Evolutionary conservation across 2,113 vertebrate species (phyloP), one percentile per base, ranked within the genome.

Genomic region (Paramisgurnus dabryanus): DNA sequence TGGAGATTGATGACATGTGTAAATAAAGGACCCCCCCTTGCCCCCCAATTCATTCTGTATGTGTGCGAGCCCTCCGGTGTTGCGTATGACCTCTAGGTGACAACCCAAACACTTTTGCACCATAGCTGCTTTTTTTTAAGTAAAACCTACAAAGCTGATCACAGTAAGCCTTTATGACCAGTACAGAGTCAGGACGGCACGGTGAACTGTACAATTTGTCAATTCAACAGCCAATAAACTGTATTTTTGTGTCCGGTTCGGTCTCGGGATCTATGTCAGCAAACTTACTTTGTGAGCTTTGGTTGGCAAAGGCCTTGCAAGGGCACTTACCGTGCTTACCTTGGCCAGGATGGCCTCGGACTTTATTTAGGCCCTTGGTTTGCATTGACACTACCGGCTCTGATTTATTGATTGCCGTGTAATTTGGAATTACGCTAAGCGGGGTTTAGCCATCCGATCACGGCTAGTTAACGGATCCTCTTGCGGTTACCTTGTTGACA

Each of bases 361-460:
- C 68, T 79, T 60, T 39, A 50, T 47, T 74, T 73, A 65, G 77
- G 71, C 79, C 67, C 73, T 47, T 41, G 67, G 72, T 66, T 53
- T 6, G 50, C 75, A 58, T 83, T 79, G 73, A 34, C 50, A 45
- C 18, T 60, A 43, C 39, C 72, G 74, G 77, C 78, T 79, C 79
- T 81, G 83, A 89, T 81, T 68, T 87, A 92, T 93, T 45, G 92
- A 94, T 92, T 86, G 17, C 1, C 0, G 86, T 94, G 91, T 92
- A 91, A 90, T 86, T 82, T 85, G 72, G 80, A 88, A 89, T 92
- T 86, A 87, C 83, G 86, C 89, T 83, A 86, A 91, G 83, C 87
- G 87, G 79, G 90, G 86, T 91, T 92, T 89, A 87, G 84, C 87
- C 92, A 90, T 88, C 77, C 83, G 76, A 80, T 91, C 93, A 91